Evolutionary conservation across 2,797 vertebrate genomes (phyloP).

Genomic region (Ctenochaetus hawaiiensis): DNA sequence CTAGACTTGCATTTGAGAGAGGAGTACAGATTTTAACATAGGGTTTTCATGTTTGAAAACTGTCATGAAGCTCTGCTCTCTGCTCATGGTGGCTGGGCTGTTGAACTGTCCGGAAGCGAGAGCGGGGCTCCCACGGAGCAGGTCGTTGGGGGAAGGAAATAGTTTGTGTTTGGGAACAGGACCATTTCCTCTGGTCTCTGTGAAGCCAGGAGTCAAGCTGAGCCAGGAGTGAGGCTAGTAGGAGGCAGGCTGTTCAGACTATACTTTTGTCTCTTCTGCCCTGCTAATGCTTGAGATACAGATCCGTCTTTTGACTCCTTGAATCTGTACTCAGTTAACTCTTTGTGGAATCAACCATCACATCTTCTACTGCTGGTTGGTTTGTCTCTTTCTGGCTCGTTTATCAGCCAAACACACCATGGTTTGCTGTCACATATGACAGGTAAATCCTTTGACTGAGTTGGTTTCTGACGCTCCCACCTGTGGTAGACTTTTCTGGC

Average conservation of each 20-base stretch:
- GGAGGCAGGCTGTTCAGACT: slow-evolving; percentile 19
- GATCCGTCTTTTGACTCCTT: background rate
- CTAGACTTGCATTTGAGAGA: background rate
- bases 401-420: background rate
- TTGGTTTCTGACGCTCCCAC: slow-evolving; percentile 53
- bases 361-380: background rate
- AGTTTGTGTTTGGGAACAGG: slow-evolving; percentile 83
- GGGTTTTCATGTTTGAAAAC: slow-evolving; percentile 6
- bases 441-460: slow-evolving; percentile 11
- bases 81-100: slow-evolving; percentile 40
- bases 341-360: background rate
- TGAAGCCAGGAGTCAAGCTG: slow-evolving; percentile 76
- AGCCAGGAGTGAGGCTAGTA: slow-evolving; percentile 47
- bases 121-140: slow-evolving; percentile 72
- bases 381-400: background rate
- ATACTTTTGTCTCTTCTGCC: slow-evolving; percentile 8
- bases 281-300: slow-evolving; percentile 15
- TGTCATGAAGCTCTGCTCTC: slow-evolving; percentile 28
- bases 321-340: background rate
- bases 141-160: slow-evolving; percentile 81
- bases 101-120: slow-evolving; percentile 72
- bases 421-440: slow-evolving; percentile 6
- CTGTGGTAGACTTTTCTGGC: slow-evolving; percentile 29
- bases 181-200: slow-evolving; percentile 81
- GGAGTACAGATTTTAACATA: background rate